Base-by-base conservation (phyloP, 2,113 vertebrate genomes). In the Nanger granti region DNA sequence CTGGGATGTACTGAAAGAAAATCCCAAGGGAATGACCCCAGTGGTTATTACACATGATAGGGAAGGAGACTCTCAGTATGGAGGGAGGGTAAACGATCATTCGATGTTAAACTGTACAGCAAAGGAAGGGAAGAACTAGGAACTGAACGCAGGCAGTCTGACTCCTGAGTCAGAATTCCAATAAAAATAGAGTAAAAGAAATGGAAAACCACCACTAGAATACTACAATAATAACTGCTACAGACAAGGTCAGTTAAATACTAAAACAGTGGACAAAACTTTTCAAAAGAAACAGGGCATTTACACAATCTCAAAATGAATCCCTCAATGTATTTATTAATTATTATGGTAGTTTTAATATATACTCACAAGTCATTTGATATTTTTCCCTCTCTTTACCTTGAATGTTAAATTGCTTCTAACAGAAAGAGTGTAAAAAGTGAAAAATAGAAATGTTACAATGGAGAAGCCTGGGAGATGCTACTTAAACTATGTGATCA, bases 311-410 rank as follows among this genome's bases (percentile, higher is more conserved):
- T 94, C 15, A 92, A 93, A 96, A 91, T 82, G 69, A 60, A 47
- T 57, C 22, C 82, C 76, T 91, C 87, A 84, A 64, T 92, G 64
- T 73, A 95, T 52, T 52, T 83, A 55, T 90, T 89, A 73, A 69
- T 89, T 69, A 76, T 69, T 57, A 15, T 44, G 79, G 91, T 49
- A 24, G 26, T 93, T 97, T 96, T 93, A 91, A 96, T 44, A 93
- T 55, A 93, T 31, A 85, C 8, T 60, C 64, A 86, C 44, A 95
- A 60, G 87, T 92, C 47, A 84, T 52, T 73, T 55, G 31, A 82
- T 64, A 82, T 0, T 76, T 52, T 84, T 44, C 31, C 57, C 26
- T 89, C 57, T 69, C 87, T 5, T 92, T 49, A 10, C 41, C 28
- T 47, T 92, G n/a, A 89, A 29, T 17, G 3, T 64, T 22, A 22